Conservation (phyloP, 2,888 invertebrate species). For the Drosophila buzzatii region DNA sequence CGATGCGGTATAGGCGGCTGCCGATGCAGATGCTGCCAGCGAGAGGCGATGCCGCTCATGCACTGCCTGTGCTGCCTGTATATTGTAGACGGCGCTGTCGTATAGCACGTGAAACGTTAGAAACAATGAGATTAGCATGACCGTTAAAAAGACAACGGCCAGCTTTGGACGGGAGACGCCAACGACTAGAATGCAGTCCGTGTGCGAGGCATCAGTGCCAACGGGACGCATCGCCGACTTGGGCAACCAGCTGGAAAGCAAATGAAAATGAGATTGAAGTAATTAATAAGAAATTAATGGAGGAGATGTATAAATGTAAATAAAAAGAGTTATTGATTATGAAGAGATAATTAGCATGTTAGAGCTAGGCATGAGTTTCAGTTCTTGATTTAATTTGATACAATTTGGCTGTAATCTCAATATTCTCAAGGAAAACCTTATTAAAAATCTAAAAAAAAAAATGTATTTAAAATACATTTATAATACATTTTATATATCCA, state of each 20-base stretch:
- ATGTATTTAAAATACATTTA: too few relatives aligned
- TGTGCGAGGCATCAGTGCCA: constrained; percentile 91
- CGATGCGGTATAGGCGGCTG: constrained; percentile 27
- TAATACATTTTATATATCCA: too few relatives aligned
- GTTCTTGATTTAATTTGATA: background rate
- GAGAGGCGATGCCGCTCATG: constrained; percentile 87
- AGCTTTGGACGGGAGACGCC: constrained; percentile 94
- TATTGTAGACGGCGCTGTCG: constrained; percentile 93
- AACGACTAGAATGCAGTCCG: constrained; percentile 92
- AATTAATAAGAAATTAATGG: background rate
- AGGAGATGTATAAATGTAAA: background rate
- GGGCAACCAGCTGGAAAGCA: constrained; percentile 90
- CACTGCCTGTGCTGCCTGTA: constrained; percentile 89
- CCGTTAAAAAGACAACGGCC: constrained; percentile 91
- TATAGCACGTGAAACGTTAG: constrained; percentile 94
- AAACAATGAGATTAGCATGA: constrained; percentile 92
- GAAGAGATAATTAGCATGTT: background rate
- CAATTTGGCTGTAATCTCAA: background rate
- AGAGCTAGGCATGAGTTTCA: background rate
- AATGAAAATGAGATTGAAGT: constrained; percentile 1
- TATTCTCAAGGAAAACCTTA: background rate
- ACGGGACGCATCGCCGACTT: constrained; percentile 92
- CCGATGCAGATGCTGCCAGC: constrained; percentile 68
- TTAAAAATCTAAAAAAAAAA: background rate
- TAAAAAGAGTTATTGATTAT: background rate